phyloP scores from a whole-genome alignment of 2,113 vertebrate genomes.

The Nyctibius bracteatus region DNA sequence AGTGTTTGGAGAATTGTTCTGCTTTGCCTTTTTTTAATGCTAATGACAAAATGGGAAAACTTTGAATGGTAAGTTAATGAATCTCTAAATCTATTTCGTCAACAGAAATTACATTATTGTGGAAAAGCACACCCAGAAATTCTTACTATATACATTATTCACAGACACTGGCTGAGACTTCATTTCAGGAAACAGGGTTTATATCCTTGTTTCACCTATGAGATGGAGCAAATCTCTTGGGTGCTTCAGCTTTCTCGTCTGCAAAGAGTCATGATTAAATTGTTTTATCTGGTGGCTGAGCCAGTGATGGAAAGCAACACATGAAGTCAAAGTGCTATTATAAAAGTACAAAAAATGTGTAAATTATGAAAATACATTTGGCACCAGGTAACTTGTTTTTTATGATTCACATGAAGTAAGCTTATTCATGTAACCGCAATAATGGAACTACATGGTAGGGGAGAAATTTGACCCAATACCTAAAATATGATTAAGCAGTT shows the following conservation, averaged over 20 bases:
- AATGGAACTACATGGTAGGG: not conserved
- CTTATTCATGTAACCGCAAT: not conserved
- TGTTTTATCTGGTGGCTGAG: not conserved
- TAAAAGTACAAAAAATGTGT: not conserved
- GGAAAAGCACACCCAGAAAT: not conserved
- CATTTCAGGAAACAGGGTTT: not conserved
- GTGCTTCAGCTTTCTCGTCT: not conserved
- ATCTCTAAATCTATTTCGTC: not conserved
- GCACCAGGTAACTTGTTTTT: not conserved
- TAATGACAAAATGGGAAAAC: not conserved
- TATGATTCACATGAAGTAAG: not conserved
- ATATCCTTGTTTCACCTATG: not conserved
- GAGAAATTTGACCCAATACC: not conserved
- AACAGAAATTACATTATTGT: not conserved
- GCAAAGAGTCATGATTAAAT: not conserved
- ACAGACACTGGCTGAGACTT: not conserved
- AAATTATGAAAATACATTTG: not conserved
- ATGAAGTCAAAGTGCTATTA: not conserved
- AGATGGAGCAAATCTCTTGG: not conserved
- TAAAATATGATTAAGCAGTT: slow-evolving; percentile 14
- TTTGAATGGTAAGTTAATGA: not conserved
- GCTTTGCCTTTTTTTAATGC: not conserved
- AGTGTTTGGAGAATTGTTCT: not conserved
- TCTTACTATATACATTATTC: not conserved
- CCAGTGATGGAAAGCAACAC: not conserved